Evolutionary conservation across 1,140 invertebrate genomes (phyloP), one percentile per base, ranked within the genome.

Genomic region (Dendrolimus punctatus): DNA sequence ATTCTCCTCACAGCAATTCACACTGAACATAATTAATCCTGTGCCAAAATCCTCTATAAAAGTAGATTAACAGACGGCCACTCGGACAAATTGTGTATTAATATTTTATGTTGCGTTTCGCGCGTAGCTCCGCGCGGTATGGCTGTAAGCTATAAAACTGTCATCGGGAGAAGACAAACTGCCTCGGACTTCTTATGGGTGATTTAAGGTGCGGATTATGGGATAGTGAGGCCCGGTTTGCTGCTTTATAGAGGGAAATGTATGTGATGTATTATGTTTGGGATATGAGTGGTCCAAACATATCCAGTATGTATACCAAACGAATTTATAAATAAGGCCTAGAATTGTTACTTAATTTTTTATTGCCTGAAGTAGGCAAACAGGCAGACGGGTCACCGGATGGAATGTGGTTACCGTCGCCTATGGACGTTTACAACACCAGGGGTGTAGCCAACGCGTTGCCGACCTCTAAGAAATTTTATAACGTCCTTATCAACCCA

Each of bases 31-130:
- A 80, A 82, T 78, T 70, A 82, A 82, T 78, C 74, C 72, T 45
- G 23, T 23, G 23, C 37, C 52, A 53, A 61, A 64, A 68, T 64
- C 62, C 63, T 64, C 73, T 66, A 80, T 79, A 81, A 81, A 78
- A 80, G 69, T 71, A 70, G 76, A 82, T 82, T 82, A 80, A 70
- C 71, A 65, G 66, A 67, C 64, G 66, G 66, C 72, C 71, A 78
- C 75, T 80, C 66, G 76, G 72, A 76, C 79, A 82, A 78, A 82
- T 82, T 82, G 79, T 82, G 76, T 82, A 82, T 82, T 82, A 82
- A 82, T 82, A 82, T 82, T 82, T 82, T 75, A 82, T 77, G 72
- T 74, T 45, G 71, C 75, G 70, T 23, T 23, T 23, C 23, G 23
- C 23, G 23, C 23, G 38, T 38, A 4, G 6, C 23, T 6, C 6